Base-by-base conservation (phyloP, 2,797 vertebrate species). In the Crocodylus rhombifer region DNA sequence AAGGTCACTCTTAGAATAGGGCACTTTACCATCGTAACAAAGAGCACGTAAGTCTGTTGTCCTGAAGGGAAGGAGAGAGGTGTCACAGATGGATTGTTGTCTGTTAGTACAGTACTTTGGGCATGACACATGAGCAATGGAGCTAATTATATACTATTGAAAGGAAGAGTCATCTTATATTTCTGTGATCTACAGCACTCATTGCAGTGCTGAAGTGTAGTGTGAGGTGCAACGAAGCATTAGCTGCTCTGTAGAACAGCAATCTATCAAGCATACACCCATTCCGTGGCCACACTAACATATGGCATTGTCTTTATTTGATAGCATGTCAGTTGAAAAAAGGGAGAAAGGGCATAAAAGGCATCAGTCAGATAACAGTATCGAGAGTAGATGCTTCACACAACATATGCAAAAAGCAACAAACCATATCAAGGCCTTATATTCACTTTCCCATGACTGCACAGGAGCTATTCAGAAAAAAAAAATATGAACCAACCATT, bases 91-190 rank as follows among this genome's bases (percentile, higher is more conserved):
- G 96, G 96, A 80, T 1, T 1, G 74, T 84, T 95, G 87, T 92
- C 97, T 96, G 93, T 76, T 97, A 91, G 96, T 92, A 61, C 90
- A 94, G 92, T 74, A 89, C 91, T 97, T 94, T 81, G 84, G 86
- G 74, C 80, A 86, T 95, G 95, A 97, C 95, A 95, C 95, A 97
- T 97, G 96, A 98, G 96, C 91, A 96, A 97, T 92, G 92, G 90
- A 95, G 96, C 95, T 96, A 97, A 97, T 97, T 97, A 95, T 94
- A 91, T 84, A 7, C 42, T 82, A 81, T 79, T 89, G 92, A 86
- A 94, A 95, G 88, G 63, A 89, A 95, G 88, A 96, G 30, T 87
- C 88, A 89, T 91, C 86, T 93, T 94, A 88, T 87, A 95, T 63
- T 88, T n/a, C 84, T 87, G 86, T 89, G 81, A 94, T 96, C 94